A percentile compares a stretch with the other conserved stretches of the same genome.
Evolutionary conservation across 2,113 vertebrate genomes (phyloP).

Genomic region (Oreochromis aureus): DNA sequence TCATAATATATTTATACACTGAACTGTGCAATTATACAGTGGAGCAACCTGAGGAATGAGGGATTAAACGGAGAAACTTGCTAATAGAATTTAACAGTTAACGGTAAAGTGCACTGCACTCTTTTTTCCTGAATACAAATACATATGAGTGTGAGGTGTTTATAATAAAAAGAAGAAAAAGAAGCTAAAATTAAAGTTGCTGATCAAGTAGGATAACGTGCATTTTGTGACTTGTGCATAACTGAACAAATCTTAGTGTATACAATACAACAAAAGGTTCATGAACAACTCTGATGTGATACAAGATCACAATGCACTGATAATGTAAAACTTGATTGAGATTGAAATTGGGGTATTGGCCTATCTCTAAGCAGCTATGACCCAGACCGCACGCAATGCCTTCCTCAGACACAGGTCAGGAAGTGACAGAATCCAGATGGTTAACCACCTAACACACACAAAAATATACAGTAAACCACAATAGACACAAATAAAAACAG

Average conservation of each 20-base stretch:
- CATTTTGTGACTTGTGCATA: neutral
- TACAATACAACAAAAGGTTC: neutral
- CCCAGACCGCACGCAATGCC: neutral
- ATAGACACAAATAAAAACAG: neutral
- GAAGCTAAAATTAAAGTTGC: neutral
- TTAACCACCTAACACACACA: neutral
- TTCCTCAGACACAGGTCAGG: neutral
- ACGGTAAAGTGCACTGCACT: neutral
- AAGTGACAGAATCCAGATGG: neutral
- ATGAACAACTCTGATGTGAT: neutral
- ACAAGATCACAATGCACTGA: neutral
- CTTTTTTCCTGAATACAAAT: neutral
- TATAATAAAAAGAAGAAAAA: neutral
- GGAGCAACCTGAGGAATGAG: neutral
- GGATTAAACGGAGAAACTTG: neutral
- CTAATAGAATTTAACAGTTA: neutral
- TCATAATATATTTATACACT: neutral
- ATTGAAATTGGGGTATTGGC: neutral
- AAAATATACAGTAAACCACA: neutral
- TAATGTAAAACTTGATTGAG: neutral
- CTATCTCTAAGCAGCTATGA: neutral
- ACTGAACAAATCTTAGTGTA: accelerated
- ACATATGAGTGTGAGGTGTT: neutral
- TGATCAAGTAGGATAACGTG: neutral
- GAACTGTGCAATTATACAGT: neutral